Base-by-base conservation (phyloP, 2,888 invertebrate species). In the Ramazzottius varieornatus region DNA sequence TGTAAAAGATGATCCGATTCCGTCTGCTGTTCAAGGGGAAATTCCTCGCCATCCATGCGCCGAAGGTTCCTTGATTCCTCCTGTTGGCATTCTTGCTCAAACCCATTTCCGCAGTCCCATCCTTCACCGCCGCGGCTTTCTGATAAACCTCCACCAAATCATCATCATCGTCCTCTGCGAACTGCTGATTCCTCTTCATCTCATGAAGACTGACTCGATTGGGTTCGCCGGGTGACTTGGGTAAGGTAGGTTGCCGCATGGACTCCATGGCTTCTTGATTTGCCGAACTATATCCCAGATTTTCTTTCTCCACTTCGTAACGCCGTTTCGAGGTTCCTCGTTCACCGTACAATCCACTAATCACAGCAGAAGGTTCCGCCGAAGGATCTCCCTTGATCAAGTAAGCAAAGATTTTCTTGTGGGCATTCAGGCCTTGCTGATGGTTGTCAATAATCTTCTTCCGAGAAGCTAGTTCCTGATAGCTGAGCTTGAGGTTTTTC, bases 71-170 rank as follows among this genome's bases (percentile, higher is more conserved):
- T 8, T 13, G 54, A 8, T 16, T 54, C 4, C n/a, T 4, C n/a
- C 54, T 8, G 54, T 54, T 54, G 13, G n/a, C 54, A 4, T 4
- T 24, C 24, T 29, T 54, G 16, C 4, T 29, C 29, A 54, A 29
- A 24, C 29, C 20, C 13, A 29, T 8, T 54, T 54, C 29, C 20
- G n/a, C 54, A 24, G 13, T 29, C 8, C 24, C 29, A 8, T 54
- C 29, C 54, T 16, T n/a, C 29, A 8, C 29, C 16, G 29, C 29
- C n/a, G 54, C 24, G 54, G 54, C 54, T 16, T 16, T 54, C 54
- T 54, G 20, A 29, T 54, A 54, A 16, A 54, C 54, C 65, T 65
- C 54, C 54, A 54, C 54, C 54, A 54, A 29, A 29, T 54, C 54
- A 29, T 54, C 54, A 54, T 54, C 54, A 24, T 54, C 54, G 16